Base-by-base conservation (phyloP, 2,888 invertebrate genomes). In the Sycophila texana region DNA sequence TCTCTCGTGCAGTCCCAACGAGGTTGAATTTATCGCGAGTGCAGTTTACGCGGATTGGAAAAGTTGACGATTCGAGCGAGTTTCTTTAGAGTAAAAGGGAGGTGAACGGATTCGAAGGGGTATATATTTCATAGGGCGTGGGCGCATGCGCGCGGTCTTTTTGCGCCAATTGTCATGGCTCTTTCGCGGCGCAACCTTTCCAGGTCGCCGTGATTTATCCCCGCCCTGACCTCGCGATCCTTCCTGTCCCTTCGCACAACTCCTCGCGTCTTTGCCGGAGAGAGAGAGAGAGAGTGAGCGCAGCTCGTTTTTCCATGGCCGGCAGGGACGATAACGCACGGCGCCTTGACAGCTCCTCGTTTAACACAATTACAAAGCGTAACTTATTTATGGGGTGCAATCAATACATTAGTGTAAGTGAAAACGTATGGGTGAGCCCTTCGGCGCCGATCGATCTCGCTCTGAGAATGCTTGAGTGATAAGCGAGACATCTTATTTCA, bases 281-380 rank as follows among this genome's bases (percentile, higher is more conserved):
- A 26, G 26, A 26, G 3, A 26, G 26, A 26, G 26, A 26, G 26
- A 26, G 26, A 26, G 26, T 18, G 26, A 26, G 47, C 30, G 30
- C 49, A 60, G 14, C 20, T n/a, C 60, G 12, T 47, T 7, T 57
- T 53, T 74, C 26, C 39, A 30, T 49, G 22, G 61, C 57, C 49
- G n/a, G 65, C 39, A 53, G 61, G 71, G 76, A 57, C 63, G 81
- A 57, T 83, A 75, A 80, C 78, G 77, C 81, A 49, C 60, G 68
- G 72, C 81, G 63, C 83, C 81, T 82, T 83, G 87, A 87, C 88
- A 88, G 87, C 84, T 84, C 74, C 84, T 88, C 87, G 89, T 89
- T 88, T 88, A 88, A 89, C 87, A 87, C 89, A 89, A 89, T 89
- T 89, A 88, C 85, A 80, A 82, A 74, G 84, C 86, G 86, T 87